A percentile compares a stretch with the other conserved stretches of the same genome.
phyloP scores from a whole-genome alignment of 2,888 invertebrate species.

The Lacanobia oleracea region DNA sequence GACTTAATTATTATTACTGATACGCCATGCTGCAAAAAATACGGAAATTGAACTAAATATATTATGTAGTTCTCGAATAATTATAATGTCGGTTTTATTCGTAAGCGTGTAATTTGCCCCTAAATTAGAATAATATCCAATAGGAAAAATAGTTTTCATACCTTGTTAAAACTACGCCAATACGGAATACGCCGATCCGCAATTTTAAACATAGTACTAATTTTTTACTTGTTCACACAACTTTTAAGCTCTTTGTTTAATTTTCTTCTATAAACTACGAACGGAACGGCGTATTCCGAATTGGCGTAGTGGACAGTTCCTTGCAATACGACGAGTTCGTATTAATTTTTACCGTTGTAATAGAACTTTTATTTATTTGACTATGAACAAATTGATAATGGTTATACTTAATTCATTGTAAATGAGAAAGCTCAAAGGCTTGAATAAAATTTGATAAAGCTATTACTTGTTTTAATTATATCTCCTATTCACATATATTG shows the following conservation, averaged over 20 bases:
- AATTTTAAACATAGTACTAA: constrained; percentile 29
- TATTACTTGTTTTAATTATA: constrained; percentile 28
- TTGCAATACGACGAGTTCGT: constrained; percentile 36
- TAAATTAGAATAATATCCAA: constrained; percentile 16
- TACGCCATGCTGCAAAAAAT: constrained; percentile 16
- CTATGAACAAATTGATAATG: constrained; percentile 63
- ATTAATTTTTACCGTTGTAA: constrained; percentile 38
- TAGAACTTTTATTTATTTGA: constrained; percentile 65
- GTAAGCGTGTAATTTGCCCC: constrained; percentile 32
- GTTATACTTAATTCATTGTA: constrained; percentile 65
- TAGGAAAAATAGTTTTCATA: constrained; percentile 31
- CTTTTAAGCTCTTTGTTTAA: constrained; percentile 5
- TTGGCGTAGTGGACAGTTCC: constrained; percentile 45
- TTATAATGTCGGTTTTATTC: constrained; percentile 20
- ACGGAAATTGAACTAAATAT: constrained; percentile 28
- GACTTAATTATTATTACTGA: constrained; percentile 3
- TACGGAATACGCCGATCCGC: constrained; percentile 24
- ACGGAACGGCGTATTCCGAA: constrained; percentile 22
- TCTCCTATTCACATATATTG: background rate
- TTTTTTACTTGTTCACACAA: constrained; percentile 44
- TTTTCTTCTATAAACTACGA: constrained; percentile 4
- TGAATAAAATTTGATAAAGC: constrained; percentile 65
- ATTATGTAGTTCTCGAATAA: constrained; percentile 41
- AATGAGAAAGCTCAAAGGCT: constrained; percentile 61
- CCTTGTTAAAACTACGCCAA: constrained; percentile 12